phyloP scores from a whole-genome alignment of 2,888 invertebrate genomes.

The Nymphalis c-album region DNA sequence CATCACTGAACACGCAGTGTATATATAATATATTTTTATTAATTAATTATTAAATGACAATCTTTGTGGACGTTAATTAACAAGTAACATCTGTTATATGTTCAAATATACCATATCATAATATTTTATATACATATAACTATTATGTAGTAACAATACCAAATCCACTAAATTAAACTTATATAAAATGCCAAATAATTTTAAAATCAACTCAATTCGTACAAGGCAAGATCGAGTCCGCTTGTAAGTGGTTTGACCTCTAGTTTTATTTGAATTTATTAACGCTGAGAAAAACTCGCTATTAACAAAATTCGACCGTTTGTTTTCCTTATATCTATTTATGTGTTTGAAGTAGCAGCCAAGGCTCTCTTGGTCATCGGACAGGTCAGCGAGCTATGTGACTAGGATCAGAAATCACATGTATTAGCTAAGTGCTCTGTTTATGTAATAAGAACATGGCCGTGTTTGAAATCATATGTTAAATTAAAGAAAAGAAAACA shows the following conservation, averaged over 20 bases:
- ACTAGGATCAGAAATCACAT: constrained; percentile 1
- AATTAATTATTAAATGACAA: too few relatives aligned
- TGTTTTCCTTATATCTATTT: constrained; percentile 27
- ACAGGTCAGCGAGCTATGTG: constrained; percentile 13
- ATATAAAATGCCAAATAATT: neutral
- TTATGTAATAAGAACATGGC: too few relatives aligned
- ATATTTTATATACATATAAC: too few relatives aligned
- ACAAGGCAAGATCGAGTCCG: neutral
- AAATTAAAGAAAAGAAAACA: too few relatives aligned
- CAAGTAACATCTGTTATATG: too few relatives aligned
- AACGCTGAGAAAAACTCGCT: constrained; percentile 6
- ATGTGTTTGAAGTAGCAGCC: constrained; percentile 15
- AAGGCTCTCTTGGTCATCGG: constrained; percentile 20
- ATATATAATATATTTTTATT: too few relatives aligned
- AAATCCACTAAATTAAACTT: too few relatives aligned
- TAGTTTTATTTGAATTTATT: constrained; percentile 6
- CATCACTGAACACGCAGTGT: too few relatives aligned
- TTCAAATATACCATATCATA: too few relatives aligned
- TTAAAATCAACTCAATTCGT: neutral
- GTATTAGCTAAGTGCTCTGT: neutral
- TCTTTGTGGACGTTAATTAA: too few relatives aligned
- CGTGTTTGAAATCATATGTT: too few relatives aligned
- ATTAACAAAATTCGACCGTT: constrained; percentile 7
- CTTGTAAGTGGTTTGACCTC: neutral
- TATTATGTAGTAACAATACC: too few relatives aligned